Conservation (phyloP, 2,797 vertebrate genomes). For the Phrynocephalus vlangalii region DNA sequence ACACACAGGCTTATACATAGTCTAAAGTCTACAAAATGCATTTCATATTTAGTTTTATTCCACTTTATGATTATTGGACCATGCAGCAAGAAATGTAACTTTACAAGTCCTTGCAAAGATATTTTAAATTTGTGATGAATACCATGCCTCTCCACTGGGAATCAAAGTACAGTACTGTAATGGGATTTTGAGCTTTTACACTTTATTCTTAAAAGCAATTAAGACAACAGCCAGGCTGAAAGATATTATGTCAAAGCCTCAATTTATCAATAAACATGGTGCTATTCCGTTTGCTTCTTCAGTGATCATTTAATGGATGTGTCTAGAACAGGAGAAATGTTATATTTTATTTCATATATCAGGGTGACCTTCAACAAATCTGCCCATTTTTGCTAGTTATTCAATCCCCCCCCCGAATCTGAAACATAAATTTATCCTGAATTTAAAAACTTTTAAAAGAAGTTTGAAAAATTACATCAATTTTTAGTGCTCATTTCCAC, state of each 20-base stretch:
- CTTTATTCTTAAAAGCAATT: not conserved
- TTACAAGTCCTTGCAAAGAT: not conserved
- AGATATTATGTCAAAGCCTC: not conserved
- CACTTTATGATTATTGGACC: not conserved
- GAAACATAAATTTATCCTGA: not conserved
- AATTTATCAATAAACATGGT: slow-evolving; percentile 10
- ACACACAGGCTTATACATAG: not conserved
- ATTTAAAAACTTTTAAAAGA: not conserved
- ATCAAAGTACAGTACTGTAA: not conserved
- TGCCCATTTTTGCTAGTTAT: not conserved
- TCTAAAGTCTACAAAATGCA: not conserved
- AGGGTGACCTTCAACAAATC: not conserved
- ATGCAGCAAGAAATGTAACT: not conserved
- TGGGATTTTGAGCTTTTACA: not conserved
- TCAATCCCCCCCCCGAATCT: not conserved
- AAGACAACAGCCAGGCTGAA: not conserved
- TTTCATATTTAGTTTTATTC: slow-evolving; percentile 7
- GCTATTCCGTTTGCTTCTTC: not conserved
- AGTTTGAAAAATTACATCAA: not conserved
- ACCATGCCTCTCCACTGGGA: not conserved
- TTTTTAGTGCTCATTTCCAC: not conserved
- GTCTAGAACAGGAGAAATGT: not conserved
- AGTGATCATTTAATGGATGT: not conserved
- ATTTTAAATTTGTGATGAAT: not conserved
- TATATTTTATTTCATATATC: not conserved